phyloP scores from a whole-genome alignment of 2,888 invertebrate genomes.

The Dinocampus coccinellae region DNA sequence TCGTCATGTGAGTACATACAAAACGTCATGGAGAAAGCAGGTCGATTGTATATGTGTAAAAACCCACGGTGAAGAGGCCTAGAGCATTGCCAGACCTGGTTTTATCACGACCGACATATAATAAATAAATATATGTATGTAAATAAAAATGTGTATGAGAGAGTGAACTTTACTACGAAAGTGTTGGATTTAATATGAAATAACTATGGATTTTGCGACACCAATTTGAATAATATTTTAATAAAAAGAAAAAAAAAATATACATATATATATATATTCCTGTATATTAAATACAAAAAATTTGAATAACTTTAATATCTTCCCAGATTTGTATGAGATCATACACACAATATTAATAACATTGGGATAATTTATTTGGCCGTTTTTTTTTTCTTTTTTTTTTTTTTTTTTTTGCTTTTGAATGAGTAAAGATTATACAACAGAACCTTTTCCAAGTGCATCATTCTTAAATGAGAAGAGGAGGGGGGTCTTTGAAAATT shows the following conservation, averaged over 20 bases:
- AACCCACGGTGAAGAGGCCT: slow-evolving; percentile 19
- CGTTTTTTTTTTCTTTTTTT: no score
- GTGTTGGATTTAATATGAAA: neutral
- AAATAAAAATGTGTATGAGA: neutral
- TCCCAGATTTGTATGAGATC: neutral
- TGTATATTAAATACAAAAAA: neutral
- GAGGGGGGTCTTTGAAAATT: slow-evolving; percentile 4
- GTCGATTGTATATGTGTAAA: slow-evolving; percentile 29
- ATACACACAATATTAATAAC: neutral
- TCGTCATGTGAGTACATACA: slow-evolving; percentile 25
- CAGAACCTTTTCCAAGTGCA: slow-evolving; percentile 28
- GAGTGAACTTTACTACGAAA: neutral
- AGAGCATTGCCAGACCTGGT: slow-evolving; percentile 31
- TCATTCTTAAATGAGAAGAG: neutral
- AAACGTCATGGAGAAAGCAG: slow-evolving; percentile 33
- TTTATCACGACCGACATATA: slow-evolving; percentile 24
- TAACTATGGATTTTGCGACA: no score
- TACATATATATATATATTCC: neutral
- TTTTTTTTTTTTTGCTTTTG: neutral
- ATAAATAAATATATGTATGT: slow-evolving; percentile 16
- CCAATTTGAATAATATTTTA: no score
- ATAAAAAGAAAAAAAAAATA: no score
- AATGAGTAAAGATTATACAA: slow-evolving; percentile 20
- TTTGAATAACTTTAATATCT: neutral
- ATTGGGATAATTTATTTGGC: neutral